These are phyloP conservation scores for Pheosia tremula DNA, from an alignment of 2,888 invertebrate species.

Conservation along the genomic window DNA sequence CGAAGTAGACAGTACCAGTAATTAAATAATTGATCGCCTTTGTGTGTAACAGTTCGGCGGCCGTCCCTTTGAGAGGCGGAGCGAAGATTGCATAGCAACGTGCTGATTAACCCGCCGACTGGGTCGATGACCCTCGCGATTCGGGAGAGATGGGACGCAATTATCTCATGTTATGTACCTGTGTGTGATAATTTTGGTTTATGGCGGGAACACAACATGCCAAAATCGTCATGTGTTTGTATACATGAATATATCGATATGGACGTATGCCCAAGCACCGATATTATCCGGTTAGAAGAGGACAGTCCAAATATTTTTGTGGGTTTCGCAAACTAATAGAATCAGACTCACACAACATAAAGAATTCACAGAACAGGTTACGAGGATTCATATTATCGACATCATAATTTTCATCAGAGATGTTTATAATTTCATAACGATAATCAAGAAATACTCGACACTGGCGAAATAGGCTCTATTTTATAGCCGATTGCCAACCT, in stretches of 20 bases:
- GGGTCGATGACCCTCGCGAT: background rate
- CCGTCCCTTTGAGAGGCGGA: background rate
- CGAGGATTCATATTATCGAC: too few species aligned
- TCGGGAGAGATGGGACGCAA: constrained; percentile 1
- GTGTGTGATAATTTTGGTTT: background rate
- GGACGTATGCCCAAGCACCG: too few species aligned
- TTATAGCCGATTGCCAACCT: too few species aligned
- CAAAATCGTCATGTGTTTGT: background rate
- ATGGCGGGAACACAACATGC: background rate
- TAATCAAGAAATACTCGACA: too few species aligned
- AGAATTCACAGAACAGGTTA: too few species aligned
- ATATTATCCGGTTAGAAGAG: too few species aligned
- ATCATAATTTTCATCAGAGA: too few species aligned
- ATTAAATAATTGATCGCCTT: constrained; percentile 3
- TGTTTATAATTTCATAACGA: too few species aligned
- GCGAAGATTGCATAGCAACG: constrained; percentile 1
- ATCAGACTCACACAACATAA: too few species aligned
- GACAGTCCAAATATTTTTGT: too few species aligned
- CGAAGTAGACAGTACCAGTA: background rate
- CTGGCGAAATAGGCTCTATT: too few species aligned
- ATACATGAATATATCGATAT: background rate
- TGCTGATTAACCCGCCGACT: background rate
- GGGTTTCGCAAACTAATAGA: too few species aligned
- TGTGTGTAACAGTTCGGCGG: background rate
- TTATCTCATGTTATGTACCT: background rate